These are phyloP conservation scores for Ciconia boyciana DNA, from an alignment of 2,113 vertebrate species.

Conservation along the genomic window DNA sequence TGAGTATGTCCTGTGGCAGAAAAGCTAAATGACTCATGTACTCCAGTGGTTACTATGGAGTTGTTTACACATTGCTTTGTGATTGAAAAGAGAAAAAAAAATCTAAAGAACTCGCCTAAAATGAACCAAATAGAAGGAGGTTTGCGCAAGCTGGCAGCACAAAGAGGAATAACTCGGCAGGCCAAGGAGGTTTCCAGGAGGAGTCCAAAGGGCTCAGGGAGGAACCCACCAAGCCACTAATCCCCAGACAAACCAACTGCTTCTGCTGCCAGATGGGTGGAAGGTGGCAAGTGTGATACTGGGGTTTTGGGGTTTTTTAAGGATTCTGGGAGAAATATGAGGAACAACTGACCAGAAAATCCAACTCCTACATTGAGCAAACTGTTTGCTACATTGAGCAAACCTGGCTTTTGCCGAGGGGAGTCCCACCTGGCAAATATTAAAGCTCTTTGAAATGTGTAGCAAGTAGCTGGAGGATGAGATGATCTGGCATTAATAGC, in stretches of 20 bases:
- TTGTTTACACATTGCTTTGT: background rate
- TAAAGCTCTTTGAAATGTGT: background rate
- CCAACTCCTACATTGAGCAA: background rate
- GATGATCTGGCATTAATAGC: background rate
- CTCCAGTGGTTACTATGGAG: background rate
- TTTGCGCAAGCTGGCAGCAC: background rate
- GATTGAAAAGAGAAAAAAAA: background rate
- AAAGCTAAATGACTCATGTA: background rate
- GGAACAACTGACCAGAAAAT: background rate
- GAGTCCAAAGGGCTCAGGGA: background rate
- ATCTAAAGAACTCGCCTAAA: background rate
- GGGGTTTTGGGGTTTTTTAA: background rate
- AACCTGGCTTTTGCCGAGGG: fast-evolving
- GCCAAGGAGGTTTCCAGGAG: background rate
- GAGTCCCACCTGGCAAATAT: background rate
- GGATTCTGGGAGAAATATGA: background rate
- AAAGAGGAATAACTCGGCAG: background rate
- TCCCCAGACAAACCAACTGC: background rate
- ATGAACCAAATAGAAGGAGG: background rate
- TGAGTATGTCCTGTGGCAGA: background rate
- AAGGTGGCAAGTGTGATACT: background rate
- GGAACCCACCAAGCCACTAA: background rate
- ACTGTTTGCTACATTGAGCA: background rate
- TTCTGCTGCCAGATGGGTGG: background rate
- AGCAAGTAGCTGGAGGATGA: background rate